phyloP scores from a whole-genome alignment of 2,797 vertebrate species.

The Falco peregrinus region DNA sequence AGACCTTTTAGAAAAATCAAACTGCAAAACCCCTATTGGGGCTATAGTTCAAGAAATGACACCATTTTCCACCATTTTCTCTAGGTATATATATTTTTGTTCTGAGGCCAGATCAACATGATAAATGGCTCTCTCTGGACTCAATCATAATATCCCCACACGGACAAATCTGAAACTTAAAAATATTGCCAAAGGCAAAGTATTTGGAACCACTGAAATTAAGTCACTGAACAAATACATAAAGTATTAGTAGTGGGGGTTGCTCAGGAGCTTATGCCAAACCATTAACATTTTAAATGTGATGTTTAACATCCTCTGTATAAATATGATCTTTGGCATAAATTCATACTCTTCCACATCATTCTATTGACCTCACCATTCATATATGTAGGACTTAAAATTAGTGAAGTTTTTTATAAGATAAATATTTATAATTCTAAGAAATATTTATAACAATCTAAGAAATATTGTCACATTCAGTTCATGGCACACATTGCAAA shows the following conservation, averaged over 20 bases:
- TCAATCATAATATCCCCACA: constrained; percentile 7
- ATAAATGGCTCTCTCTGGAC: constrained; percentile 26
- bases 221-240: constrained; percentile 45
- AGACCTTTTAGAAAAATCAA: constrained; percentile 3
- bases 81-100: constrained; percentile 8
- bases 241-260: constrained; percentile 4
- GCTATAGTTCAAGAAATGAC: constrained; percentile 28
- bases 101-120: constrained; percentile 17
- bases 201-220: constrained; percentile 53
- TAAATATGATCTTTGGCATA: constrained; percentile 17
- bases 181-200: constrained; percentile 38
- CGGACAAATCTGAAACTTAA: constrained; percentile 32
- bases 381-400: not conserved
- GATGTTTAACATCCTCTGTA: not conserved
- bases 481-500: not conserved
- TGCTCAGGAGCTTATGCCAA: constrained; percentile 31
- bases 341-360: constrained; percentile 1
- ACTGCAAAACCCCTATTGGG: not conserved
- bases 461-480: not conserved
- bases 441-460: not conserved
- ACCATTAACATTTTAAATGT: constrained; percentile 29
- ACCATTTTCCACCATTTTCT: constrained; percentile 49
- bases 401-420: not conserved
- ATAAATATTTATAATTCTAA: not conserved
- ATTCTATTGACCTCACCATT: not conserved